phyloP scores from a whole-genome alignment of 2,113 vertebrate species.

The Silurus asotus region DNA sequence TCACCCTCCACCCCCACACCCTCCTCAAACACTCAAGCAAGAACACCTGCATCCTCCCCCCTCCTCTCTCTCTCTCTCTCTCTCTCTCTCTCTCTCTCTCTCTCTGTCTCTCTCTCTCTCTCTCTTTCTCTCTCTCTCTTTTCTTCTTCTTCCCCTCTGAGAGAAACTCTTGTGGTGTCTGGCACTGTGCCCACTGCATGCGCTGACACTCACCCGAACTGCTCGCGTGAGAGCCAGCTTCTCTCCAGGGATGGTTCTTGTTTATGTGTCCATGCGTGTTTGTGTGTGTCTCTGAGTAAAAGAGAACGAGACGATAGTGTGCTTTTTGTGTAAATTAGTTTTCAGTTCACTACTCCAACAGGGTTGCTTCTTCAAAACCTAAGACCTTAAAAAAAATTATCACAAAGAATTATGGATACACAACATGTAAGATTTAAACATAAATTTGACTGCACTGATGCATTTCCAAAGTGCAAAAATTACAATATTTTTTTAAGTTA shows the following conservation, averaged over 20 bases:
- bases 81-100: slow-evolving; percentile 14
- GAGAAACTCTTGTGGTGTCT: slow-evolving; percentile 42
- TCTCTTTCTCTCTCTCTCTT: not conserved
- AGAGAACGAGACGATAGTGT: slow-evolving; percentile 7
- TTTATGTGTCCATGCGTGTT: slow-evolving; percentile 29
- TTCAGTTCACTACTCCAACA: slow-evolving; percentile 6
- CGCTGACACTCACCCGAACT: slow-evolving; percentile 41
- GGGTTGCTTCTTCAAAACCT: not conserved
- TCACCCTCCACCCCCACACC: slow-evolving; percentile 31
- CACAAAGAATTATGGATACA: not conserved
- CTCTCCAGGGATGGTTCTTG: slow-evolving; percentile 55
- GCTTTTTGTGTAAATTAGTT: slow-evolving; percentile 42
- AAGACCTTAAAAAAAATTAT: not conserved
- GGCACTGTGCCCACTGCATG: slow-evolving; percentile 41
- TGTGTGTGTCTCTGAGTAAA: slow-evolving; percentile 22
- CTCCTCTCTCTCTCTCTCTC: not conserved
- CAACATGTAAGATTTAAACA: not conserved
- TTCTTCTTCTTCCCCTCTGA: not conserved
- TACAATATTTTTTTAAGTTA: too few species aligned
- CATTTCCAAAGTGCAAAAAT: not conserved
- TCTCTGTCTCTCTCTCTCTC: not conserved
- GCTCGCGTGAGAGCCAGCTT: slow-evolving; percentile 54
- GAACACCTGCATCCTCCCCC: slow-evolving; percentile 64
- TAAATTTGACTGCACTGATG: not conserved
- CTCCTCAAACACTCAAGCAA: slow-evolving; percentile 38